Conservation (phyloP, 1,140 invertebrate species). For the Drosophila kurseongensis region DNA sequence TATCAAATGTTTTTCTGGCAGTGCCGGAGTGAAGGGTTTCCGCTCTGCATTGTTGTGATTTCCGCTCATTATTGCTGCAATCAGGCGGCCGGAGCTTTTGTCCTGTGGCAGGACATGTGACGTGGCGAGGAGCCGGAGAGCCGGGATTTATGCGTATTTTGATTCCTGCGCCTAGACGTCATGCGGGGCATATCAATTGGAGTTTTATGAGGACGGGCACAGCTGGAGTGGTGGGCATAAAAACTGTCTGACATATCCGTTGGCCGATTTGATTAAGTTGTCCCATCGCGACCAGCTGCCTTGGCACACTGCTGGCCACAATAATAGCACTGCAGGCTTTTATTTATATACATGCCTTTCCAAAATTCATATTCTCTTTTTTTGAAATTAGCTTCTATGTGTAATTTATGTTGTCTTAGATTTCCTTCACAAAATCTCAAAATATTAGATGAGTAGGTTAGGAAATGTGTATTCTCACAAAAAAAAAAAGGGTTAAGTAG, state of each 20-base stretch:
- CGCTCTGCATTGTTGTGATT: constrained; percentile 61
- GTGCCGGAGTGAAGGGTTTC: constrained; percentile 41
- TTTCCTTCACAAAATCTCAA: too few relatives aligned
- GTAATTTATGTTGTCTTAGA: too few relatives aligned
- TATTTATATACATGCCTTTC: too few relatives aligned
- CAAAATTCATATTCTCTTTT: too few relatives aligned
- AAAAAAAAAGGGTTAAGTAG: too few relatives aligned
- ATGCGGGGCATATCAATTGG: constrained; percentile 74
- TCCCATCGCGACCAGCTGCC: constrained; percentile 43
- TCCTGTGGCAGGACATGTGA: constrained; percentile 45
- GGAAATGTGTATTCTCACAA: too few relatives aligned
- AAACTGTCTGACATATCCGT: constrained; percentile 61
- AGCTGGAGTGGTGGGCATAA: constrained; percentile 60
- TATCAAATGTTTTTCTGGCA: constrained; percentile 1
- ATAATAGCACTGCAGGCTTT: neutral
- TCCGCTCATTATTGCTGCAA: constrained; percentile 78
- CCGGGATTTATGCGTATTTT: constrained; percentile 73
- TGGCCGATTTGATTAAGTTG: constrained; percentile 77
- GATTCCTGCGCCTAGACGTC: constrained; percentile 71
- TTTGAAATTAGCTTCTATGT: too few relatives aligned
- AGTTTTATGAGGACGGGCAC: constrained; percentile 40
- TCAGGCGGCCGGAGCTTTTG: constrained; percentile 54
- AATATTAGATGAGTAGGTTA: too few relatives aligned
- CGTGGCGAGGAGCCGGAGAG: constrained; percentile 27
- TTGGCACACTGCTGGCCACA: constrained; percentile 8